Percentiles rank a stretch among this genome's conserved stretches.
These are phyloP conservation scores for Leptopilina clavipes DNA, from an alignment of 1,140 invertebrate species.

Conservation along the genomic window DNA sequence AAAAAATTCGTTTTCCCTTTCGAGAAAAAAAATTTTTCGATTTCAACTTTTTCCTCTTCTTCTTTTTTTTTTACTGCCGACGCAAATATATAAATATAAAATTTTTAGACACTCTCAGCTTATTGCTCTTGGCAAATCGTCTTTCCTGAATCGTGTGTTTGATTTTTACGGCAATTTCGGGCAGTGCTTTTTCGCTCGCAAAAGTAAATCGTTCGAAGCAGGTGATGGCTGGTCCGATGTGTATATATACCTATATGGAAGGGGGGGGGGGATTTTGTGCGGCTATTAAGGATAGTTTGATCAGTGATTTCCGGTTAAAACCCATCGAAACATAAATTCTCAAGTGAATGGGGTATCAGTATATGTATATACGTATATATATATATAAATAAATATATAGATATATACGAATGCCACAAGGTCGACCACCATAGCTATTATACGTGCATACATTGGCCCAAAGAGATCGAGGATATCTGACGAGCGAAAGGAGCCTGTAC, in stretches of 20 bases:
- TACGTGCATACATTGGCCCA: constrained; percentile 48
- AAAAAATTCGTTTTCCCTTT: no score
- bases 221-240: no score
- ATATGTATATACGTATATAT: no score
- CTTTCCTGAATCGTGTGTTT: neutral
- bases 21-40: no score
- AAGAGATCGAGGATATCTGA: constrained; percentile 53
- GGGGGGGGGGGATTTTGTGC: constrained; percentile 38
- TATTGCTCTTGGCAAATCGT: no score
- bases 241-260: no score
- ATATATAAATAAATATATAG: no score
- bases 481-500: constrained; percentile 58
- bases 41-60: no score
- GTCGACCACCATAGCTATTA: constrained; percentile 48
- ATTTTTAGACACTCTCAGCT: no score
- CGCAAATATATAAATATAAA: no score
- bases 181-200: neutral
- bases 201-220: constrained; percentile 40
- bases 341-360: constrained; percentile 63
- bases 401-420: constrained; percentile 54
- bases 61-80: no score
- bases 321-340: constrained; percentile 65
- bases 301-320: constrained; percentile 66
- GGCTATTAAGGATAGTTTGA: constrained; percentile 50
- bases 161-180: neutral